Base-by-base conservation (phyloP, 2,888 invertebrate species). In the Caenorhabditis panamensis region DNA sequence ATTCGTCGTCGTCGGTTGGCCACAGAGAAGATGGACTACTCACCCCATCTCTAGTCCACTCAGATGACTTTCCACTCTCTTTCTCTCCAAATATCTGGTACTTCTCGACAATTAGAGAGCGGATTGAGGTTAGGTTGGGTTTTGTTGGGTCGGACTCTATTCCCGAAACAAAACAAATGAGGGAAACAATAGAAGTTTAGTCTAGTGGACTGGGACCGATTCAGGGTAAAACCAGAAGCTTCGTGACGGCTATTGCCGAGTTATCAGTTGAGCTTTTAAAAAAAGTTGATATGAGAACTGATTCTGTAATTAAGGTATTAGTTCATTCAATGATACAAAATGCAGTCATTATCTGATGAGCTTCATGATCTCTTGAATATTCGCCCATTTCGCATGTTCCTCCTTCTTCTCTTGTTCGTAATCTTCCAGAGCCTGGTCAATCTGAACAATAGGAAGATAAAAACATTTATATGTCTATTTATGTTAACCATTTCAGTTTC, bases 31-130 rank as follows among this genome's bases (percentile, higher is more conserved):
- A 61, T 69, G 51, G 59, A 67, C 64, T 49, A 26, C 56, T 44
- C 49, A n/a, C 59, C 22, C 28, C 47, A 31, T 28, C 58, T 20
- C 31, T 6, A 22, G 26, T 13, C n/a, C 51, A 4, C 37, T n/a
- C 37, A 53, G 44, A 61, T 61, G 47, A 47, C 61, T 61, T 53
- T 51, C 63, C 68, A 24, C 22, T 54, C 28, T 51, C 44, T 61
- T 47, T 44, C 22, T 59, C 44, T 51, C 63, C 26, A 49, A 31
- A 51, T 41, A 56, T 67, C 63, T 66, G 61, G 75, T 61, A 75
- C 47, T 28, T 56, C 47, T 49, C 26, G 20, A 47, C 73, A 64
- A 66, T 67, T 66, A 66, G 72, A 56, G 54, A 56, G 61, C 28
- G 22, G 37, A 72, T 64, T 62, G 58, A 31, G 53, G 51, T 49